Evolutionary conservation across 2,797 vertebrate species (phyloP), one percentile per base, ranked within the genome.

Genomic region (Orestias chungarensis): DNA sequence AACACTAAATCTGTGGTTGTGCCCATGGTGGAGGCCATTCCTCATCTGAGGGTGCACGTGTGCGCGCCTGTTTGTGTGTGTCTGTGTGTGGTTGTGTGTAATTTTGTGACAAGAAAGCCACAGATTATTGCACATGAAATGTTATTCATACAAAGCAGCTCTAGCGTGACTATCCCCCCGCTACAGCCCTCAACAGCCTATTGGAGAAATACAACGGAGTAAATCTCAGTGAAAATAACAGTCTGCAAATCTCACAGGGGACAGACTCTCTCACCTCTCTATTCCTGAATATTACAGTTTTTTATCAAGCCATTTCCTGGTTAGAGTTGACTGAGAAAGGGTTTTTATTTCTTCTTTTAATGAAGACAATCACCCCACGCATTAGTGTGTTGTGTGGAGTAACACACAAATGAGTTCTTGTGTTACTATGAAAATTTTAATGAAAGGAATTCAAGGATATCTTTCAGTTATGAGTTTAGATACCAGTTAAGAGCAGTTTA

Each of bases 71-170:
- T 67, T 64, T 81, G 31, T 20, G 61, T 66, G 80, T 76, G 59
- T 74, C 72, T 73, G 69, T 64, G 74, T 78, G 70, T 75, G 72
- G 69, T 33, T 66, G 59, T 68, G 44, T 69, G 73, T 83, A 71
- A 82, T 84, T 91, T 89, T 89, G 86, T 84, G 79, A 86, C 84
- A 85, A 86, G 88, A 90, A 92, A 92, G 90, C 85, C 84, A 87
- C 92, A 93, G 91, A 93, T 93, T 93, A 93, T 90, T 92, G 91
- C 90, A 92, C 91, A 92, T 92, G 91, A 92, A 93, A 93, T 92
- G 87, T 92, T 92, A 93, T 93, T 93, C 90, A 92, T 93, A 91
- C 89, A 90, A 92, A 91, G 80, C 83, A 92, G 89, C 87, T 92
- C 78, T 91, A 89, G 87, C 91, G 89, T 91, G 91, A 93, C 91